Evolutionary conservation across 2,113 vertebrate genomes (phyloP).

Genomic region (Urocynchramus pylzowi): DNA sequence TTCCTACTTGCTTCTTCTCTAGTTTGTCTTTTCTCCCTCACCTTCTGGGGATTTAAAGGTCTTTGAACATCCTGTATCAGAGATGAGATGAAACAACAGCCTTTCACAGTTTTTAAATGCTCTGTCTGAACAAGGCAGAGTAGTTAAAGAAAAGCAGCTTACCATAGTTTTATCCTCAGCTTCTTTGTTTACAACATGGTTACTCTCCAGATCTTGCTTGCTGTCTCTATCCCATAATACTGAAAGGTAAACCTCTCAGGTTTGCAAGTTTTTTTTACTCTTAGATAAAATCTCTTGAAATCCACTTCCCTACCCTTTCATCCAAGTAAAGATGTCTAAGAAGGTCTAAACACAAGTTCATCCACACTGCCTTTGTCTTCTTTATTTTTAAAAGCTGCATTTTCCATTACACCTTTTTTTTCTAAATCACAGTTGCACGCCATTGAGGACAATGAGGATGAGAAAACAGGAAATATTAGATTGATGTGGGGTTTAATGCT

Average conservation of each 20-base stretch:
- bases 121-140: neutral
- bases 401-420: neutral
- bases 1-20: neutral
- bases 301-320: neutral
- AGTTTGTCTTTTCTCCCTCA: neutral
- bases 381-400: neutral
- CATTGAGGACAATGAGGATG: neutral
- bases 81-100: slow-evolving; percentile 7
- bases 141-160: slow-evolving; percentile 7
- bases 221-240: neutral
- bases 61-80: neutral
- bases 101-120: neutral
- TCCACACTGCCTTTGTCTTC: neutral
- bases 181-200: neutral
- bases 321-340: neutral
- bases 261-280: neutral
- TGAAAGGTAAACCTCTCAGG: neutral
- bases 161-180: neutral
- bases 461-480: slow-evolving; percentile 15
- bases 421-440: neutral
- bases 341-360: neutral
- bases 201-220: neutral
- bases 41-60: neutral
- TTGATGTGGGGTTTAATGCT: neutral
- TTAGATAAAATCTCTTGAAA: neutral